Evolutionary conservation across 1,140 invertebrate species (phyloP).

Genomic region (Drosophila varians): DNA sequence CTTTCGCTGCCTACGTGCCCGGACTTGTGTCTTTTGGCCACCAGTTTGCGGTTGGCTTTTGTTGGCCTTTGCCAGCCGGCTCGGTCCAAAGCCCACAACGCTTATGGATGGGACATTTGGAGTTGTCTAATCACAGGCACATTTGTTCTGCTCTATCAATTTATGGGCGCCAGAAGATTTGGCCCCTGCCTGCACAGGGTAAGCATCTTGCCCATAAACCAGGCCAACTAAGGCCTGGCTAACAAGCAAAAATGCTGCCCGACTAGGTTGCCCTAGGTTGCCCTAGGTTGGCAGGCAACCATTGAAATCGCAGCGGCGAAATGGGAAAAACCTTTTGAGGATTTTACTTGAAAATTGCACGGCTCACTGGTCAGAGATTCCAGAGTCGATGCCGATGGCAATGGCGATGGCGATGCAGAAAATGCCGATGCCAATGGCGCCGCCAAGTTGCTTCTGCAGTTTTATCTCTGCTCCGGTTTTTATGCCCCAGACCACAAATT

Average conservation of each 20-base stretch:
- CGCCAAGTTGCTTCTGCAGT: conserved; percentile 72
- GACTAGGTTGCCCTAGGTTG: neutral
- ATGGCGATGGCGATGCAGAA: conserved; percentile 56
- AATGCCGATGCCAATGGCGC: conserved; percentile 58
- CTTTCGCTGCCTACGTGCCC: conserved; percentile 58
- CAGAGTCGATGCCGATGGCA: conserved; percentile 37
- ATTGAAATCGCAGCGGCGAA: conserved; percentile 21
- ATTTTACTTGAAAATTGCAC: conserved; percentile 61
- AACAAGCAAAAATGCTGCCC: conserved; percentile 75
- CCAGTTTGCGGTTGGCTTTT: conserved; percentile 15
- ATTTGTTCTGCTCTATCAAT: conserved; percentile 56
- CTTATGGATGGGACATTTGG: conserved; percentile 58
- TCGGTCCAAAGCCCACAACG: neutral
- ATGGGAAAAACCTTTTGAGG: conserved; percentile 46
- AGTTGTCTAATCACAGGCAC: conserved; percentile 73
- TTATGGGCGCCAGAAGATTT: conserved; percentile 72
- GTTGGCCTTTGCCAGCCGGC: neutral
- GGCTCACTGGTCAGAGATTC: conserved; percentile 46
- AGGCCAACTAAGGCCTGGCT: conserved; percentile 44
- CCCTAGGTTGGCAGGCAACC: neutral
- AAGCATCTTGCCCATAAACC: conserved; percentile 57
- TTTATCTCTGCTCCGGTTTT: conserved; percentile 68
- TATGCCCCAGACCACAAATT: conserved; percentile 59
- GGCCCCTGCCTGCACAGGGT: conserved; percentile 13
- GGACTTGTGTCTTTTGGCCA: conserved; percentile 24